Evolutionary conservation across 2,888 invertebrate genomes (phyloP), one percentile per base, ranked within the genome.

Genomic region (Lithophane semibrunnea): DNA sequence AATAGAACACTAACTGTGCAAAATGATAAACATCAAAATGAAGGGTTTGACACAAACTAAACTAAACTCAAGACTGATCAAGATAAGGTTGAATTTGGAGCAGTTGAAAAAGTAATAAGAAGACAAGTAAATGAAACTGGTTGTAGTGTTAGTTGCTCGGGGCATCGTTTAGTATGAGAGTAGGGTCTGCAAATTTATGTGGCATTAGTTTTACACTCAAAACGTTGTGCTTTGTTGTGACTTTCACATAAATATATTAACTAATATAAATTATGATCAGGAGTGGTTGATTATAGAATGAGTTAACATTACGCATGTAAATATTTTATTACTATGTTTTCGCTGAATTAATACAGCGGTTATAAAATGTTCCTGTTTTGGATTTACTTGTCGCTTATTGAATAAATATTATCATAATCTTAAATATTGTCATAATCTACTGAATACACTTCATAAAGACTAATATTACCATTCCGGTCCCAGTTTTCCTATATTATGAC

Each of bases 121-220:
- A 90, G 91, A 89, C 89, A 90, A 91, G 89, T 90, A 88, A 83
- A 87, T 78, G 80, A 84, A 89, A 89, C 91, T 88, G 90, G 92
- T 91, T 92, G 83, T 86, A 85, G 87, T 86, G 86, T 88, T 85
- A 88, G 87, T 86, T 83, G 92, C 93, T 90, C 78, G 80, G 84
- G 92, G 93, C 92, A 87, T 91, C 93, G 90, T 92, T 93, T 93
- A 93, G 89, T 86, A 87, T 88, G 85, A 86, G 89, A 88, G 90
- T 87, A 90, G 88, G 88, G 87, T 86, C 86, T 76, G 89, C 89
- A 91, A 92, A 93, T 93, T 93, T 93, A 93, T 93, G 90, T 90
- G 90, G 88, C 91, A 88, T 89, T 89, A 89, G 91, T 90, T 92
- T 92, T 89, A 89, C 91, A 87, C 90, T 90, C 87, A 86, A 89